phyloP scores from a whole-genome alignment of 2,113 vertebrate species.

The Gavia stellata region DNA sequence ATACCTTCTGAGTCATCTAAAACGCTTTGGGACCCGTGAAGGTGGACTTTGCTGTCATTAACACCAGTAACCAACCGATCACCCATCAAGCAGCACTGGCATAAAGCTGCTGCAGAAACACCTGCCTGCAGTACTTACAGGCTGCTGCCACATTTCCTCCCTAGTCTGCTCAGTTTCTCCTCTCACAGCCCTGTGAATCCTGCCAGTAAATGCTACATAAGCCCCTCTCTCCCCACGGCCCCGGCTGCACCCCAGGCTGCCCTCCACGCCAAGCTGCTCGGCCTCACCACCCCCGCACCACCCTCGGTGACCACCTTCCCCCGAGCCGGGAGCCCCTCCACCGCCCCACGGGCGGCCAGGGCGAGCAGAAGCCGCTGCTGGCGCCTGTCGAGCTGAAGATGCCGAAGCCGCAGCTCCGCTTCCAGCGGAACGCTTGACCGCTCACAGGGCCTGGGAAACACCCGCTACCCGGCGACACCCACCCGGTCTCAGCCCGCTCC shows the following conservation, averaged over 20 bases:
- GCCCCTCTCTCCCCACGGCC: background rate
- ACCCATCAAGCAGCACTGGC: fast-evolving
- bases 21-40: fast-evolving
- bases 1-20: too few relatives aligned
- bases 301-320: too few relatives aligned
- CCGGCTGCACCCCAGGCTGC: background rate
- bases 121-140: fast-evolving
- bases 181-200: background rate
- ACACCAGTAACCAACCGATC: fast-evolving
- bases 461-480: fast-evolving
- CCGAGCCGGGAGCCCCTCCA: too few relatives aligned
- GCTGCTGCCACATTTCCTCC: fast-evolving
- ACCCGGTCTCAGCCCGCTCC: fast-evolving
- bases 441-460: fast-evolving
- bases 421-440: fast-evolving
- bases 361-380: fast-evolving
- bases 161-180: fast-evolving
- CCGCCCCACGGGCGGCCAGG: fast-evolving
- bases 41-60: background rate
- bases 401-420: fast-evolving
- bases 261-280: fast-evolving
- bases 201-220: fast-evolving
- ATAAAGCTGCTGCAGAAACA: background rate
- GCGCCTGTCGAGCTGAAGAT: fast-evolving
- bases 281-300: background rate